Evolutionary conservation across 2,113 vertebrate species (phyloP), one percentile per base, ranked within the genome.

Genomic region (Sander lucioperca): DNA sequence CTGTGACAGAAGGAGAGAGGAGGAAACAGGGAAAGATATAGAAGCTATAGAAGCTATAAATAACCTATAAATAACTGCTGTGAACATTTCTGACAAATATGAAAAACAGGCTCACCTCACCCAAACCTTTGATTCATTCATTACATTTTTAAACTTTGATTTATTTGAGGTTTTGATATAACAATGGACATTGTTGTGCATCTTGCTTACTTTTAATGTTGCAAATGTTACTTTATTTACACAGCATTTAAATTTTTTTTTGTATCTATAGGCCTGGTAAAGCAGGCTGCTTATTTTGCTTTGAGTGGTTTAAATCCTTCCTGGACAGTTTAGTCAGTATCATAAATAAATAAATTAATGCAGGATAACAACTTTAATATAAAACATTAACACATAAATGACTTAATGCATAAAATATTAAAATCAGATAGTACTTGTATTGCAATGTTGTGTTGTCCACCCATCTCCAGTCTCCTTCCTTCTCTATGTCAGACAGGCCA

Each of bases 401-500:
- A 36, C 9, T 30, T 19, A 58, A n/a, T 10, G 13, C 13, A 58
- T 57, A n/a, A 13, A 36, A 67, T 59, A 23, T 67, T 14, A 58
- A 53, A 66, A 69, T 51, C 0, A 53, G 16, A 66, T 59, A 0
- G 2, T 89, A 94, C 85, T 89, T 92, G 13, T 77, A 74, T 56
- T 91, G 67, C 23, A 93, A 84, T 15, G 81, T 77, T 16, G 85
- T 89, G 74, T 93, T 91, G 87, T 94, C 88, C 88, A 93, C 91
- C 92, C 92, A 94, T 94, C 83, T 92, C 92, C 91, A 91, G 36
- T 78, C 58, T 61, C 58, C 74, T 56, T 78, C 58, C 0, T 27
- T 66, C 33, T 66, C 74, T 58, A n/a, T 64, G 47, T 84, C 62
- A 48, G 73, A 65, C 23, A 84, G 74, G 48, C 74, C 23, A 2